phyloP scores from a whole-genome alignment of 2,888 invertebrate species.

The Melolontha melolontha region DNA sequence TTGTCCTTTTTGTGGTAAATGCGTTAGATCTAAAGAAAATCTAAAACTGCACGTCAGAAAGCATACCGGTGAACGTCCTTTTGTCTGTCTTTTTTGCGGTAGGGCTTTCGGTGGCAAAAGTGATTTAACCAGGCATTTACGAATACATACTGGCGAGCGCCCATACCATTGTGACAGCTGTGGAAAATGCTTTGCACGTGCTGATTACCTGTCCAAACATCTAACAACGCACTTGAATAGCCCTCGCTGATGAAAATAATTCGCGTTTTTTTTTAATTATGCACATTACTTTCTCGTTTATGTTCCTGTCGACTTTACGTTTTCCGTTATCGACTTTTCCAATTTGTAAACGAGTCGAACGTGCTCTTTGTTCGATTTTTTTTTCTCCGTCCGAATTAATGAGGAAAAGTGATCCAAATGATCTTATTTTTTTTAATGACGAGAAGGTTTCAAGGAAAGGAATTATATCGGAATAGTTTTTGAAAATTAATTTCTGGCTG shows the following conservation, averaged over 20 bases:
- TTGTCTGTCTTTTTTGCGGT: constrained; percentile 90
- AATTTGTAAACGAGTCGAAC: neutral
- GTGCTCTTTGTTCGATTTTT: constrained; percentile 10
- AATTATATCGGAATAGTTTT: constrained; percentile 1
- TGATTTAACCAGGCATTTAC: constrained; percentile 85
- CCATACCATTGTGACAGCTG: constrained; percentile 94
- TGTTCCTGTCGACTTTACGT: neutral
- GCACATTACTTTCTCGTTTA: neutral
- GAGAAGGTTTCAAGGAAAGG: no score
- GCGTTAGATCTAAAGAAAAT: constrained; percentile 89
- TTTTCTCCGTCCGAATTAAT: constrained; percentile 48
- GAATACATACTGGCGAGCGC: constrained; percentile 90
- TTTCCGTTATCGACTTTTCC: neutral
- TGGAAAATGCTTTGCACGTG: constrained; percentile 91
- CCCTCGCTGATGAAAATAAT: constrained; percentile 66
- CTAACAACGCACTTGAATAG: constrained; percentile 90
- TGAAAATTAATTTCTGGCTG: constrained; percentile 48
- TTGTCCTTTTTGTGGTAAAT: constrained; percentile 90
- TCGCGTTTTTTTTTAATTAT: neutral
- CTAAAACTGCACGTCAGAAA: constrained; percentile 88
- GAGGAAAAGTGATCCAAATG: no score
- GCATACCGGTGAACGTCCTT: constrained; percentile 90
- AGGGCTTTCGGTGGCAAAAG: constrained; percentile 90
- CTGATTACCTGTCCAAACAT: constrained; percentile 91
- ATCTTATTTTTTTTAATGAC: neutral